These are phyloP conservation scores for Acholoe squamosa DNA, from an alignment of 2,888 invertebrate species.

Conservation along the genomic window DNA sequence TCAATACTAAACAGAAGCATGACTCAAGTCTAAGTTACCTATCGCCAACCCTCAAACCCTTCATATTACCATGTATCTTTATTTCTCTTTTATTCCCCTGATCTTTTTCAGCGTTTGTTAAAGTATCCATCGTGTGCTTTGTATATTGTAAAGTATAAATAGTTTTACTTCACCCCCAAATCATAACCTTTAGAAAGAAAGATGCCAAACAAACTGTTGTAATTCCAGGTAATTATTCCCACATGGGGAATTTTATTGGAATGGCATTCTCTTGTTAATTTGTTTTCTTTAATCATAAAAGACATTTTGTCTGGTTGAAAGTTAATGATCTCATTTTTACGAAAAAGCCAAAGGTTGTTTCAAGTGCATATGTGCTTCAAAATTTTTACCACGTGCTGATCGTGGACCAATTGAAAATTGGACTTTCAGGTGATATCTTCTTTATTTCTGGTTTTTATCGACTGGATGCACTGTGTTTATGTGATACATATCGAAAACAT, in stretches of 20 bases:
- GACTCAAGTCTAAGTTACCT: no score
- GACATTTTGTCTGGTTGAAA: constrained; percentile 25
- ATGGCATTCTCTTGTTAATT: not conserved
- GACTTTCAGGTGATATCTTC: not conserved
- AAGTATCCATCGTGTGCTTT: constrained; percentile 15
- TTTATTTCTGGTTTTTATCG: not conserved
- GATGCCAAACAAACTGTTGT: no score
- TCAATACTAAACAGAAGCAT: not conserved
- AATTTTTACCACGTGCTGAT: not conserved
- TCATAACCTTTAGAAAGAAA: no score
- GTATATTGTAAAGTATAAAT: not conserved
- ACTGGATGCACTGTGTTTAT: constrained; percentile 41
- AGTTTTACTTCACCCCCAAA: no score
- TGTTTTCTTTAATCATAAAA: not conserved
- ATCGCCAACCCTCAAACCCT: not conserved
- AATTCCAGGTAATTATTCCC: no score
- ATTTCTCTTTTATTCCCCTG: not conserved
- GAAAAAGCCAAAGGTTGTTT: constrained; percentile 46
- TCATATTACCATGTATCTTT: not conserved
- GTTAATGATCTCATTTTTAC: constrained; percentile 45
- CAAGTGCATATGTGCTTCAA: constrained; percentile 29
- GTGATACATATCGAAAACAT: constrained; percentile 53
- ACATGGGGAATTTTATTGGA: no score
- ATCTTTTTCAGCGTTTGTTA: not conserved
- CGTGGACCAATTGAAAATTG: constrained; percentile 43